Base-by-base conservation (phyloP, 2,113 vertebrate species). In the Protomyctophum bolini region DNA sequence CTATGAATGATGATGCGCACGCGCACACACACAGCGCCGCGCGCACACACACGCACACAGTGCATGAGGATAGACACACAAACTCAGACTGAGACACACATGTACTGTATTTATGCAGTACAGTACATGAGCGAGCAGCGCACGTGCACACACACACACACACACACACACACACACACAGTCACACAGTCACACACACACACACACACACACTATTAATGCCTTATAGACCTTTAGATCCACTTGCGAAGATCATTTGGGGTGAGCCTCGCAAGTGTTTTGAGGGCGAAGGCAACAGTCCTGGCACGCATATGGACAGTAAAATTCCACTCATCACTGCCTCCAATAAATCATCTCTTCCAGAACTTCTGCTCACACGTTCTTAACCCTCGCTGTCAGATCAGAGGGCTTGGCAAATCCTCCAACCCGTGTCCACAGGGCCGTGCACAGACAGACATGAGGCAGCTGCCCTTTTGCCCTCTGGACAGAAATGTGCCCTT, bases 281-380 rank as follows among this genome's bases (percentile, higher is more conserved):
- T 50, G 54, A 48, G 74, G 14, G 15, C 66, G 10, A 68, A 83
- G 79, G 72, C 77, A 75, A 77, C 48, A 47, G 76, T 66, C 12
- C 68, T 79, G 83, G 78, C 80, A 76, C 79, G 50, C 86, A 80
- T 76, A 83, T 79, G 82, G 81, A 83, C 85, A 77, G 80, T 76
- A 82, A 90, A 86, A 86, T 81, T 81, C 76, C 77, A 72, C 79
- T 86, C 83, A 85, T 81, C 76, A 29, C 76, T n/a, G 55, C 64
- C 65, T 80, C 73, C 68, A 75, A 89, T 85, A 90, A 90, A 90
- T 90, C 87, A 88, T 87, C 77, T 70, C 66, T 21, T 83, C 80
- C 81, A 84, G 83, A 77, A 87, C 83, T 83, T 79, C 76, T 64
- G 72, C 74, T 80, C 86, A 75, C 75, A 81, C 81, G 50, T 86